Percentiles rank a stretch among this genome's conserved stretches.
Conservation (phyloP, 1,140 invertebrate species). For the Penaeus indicus region DNA sequence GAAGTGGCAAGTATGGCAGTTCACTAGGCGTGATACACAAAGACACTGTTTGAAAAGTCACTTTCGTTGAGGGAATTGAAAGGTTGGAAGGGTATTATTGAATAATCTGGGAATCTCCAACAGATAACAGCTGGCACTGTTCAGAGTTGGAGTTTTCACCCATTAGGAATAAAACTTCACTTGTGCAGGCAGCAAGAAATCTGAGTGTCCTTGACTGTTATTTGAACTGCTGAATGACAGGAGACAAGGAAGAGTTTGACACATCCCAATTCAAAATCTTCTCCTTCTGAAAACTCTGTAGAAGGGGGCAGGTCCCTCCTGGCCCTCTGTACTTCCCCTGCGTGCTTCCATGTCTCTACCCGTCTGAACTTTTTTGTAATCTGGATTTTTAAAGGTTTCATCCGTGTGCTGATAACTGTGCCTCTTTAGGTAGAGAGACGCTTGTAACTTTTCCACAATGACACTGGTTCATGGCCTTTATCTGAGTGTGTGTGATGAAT, state of each 20-base stretch:
- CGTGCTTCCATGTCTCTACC: constrained; percentile 2
- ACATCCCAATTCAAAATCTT: constrained; percentile 53
- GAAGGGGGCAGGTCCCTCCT: neutral
- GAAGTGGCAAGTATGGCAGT: constrained; percentile 41
- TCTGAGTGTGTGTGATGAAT: constrained; percentile 68
- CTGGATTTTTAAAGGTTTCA: constrained; percentile 45
- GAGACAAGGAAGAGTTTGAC: constrained; percentile 34
- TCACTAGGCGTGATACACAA: constrained; percentile 44
- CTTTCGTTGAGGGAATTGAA: constrained; percentile 53
- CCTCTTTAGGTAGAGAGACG: constrained; percentile 70
- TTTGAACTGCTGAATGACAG: constrained; percentile 29
- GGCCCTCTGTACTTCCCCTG: no score
- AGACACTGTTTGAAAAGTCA: constrained; percentile 54
- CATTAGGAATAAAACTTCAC: constrained; percentile 51
- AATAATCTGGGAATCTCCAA: constrained; percentile 60
- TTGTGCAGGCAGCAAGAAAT: constrained; percentile 33
- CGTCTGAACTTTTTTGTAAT: constrained; percentile 47
- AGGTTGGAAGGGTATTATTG: constrained; percentile 50
- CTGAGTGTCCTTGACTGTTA: constrained; percentile 28
- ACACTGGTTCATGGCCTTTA: constrained; percentile 69
- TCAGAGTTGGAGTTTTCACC: constrained; percentile 46
- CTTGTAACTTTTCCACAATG: constrained; percentile 69
- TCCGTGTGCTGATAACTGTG: constrained; percentile 69
- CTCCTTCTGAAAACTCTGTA: constrained; percentile 39
- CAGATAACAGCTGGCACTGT: constrained; percentile 43